Percentiles rank a stretch among this genome's conserved stretches.
Conservation (phyloP, 2,888 invertebrate genomes). For the Netelia fuscicornis region DNA sequence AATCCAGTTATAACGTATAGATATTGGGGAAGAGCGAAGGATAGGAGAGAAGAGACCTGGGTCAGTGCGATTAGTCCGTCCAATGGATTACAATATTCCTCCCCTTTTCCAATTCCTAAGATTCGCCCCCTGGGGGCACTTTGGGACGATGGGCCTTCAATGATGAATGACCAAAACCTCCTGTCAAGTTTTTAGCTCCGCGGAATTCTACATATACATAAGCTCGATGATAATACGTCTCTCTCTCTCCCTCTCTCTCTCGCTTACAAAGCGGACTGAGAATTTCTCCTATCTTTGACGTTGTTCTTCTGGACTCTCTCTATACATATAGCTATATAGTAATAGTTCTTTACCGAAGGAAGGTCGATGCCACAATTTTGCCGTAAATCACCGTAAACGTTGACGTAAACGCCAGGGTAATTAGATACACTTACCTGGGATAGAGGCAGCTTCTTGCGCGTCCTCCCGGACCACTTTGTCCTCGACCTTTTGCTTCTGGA, state of each 20-base stretch:
- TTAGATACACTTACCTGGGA: slow-evolving; percentile 83
- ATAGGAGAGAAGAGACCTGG: slow-evolving; percentile 64
- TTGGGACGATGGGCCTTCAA: slow-evolving; percentile 73
- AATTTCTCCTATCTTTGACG: slow-evolving; percentile 67
- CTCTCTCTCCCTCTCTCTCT: slow-evolving; percentile 36
- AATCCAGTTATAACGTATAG: slow-evolving; percentile 77
- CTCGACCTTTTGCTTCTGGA: slow-evolving; percentile 71
- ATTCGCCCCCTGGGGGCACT: slow-evolving; percentile 77
- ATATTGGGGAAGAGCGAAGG: slow-evolving; percentile 23
- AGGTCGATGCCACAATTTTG: slow-evolving; percentile 83
- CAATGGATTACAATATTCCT: slow-evolving; percentile 81
- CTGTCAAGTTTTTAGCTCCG: slow-evolving; percentile 76
- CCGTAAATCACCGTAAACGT: slow-evolving; percentile 84
- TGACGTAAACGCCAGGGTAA: slow-evolving; percentile 84
- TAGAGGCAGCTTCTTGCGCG: slow-evolving; percentile 75
- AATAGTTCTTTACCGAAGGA: slow-evolving; percentile 72
- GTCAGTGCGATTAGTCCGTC: slow-evolving; percentile 83
- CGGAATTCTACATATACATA: slow-evolving; percentile 43
- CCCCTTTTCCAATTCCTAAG: slow-evolving; percentile 77
- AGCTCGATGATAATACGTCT: slow-evolving; percentile 70
- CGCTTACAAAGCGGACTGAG: slow-evolving; percentile 49
- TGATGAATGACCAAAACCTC: slow-evolving; percentile 84
- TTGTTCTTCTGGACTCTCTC: slow-evolving; percentile 40
- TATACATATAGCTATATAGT: background rate
- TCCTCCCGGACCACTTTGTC: slow-evolving; percentile 69